phyloP scores from a whole-genome alignment of 2,888 invertebrate species.

The Hoplodrina blanda region DNA sequence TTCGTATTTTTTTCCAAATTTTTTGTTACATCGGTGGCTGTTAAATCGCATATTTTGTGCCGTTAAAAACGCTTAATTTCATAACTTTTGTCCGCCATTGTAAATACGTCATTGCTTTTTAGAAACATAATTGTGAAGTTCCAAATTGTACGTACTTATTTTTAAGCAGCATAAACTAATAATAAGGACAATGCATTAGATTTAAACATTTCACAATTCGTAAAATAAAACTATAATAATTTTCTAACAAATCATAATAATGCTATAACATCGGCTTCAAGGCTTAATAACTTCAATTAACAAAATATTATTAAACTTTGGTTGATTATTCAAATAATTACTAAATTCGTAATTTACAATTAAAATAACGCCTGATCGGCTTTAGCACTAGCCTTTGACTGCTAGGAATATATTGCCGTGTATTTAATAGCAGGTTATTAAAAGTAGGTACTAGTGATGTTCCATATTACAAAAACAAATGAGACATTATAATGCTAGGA shows the following conservation, averaged over 20 bases:
- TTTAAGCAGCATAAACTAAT: conserved; percentile 8
- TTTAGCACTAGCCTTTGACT: conserved; percentile 1
- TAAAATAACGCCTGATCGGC: conserved; percentile 36
- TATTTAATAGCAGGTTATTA: conserved; percentile 26
- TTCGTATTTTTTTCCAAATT: conserved; percentile 76
- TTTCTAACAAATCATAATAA: conserved; percentile 46
- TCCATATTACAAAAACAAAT: background rate
- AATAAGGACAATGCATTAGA: conserved; percentile 13
- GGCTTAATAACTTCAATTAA: conserved; percentile 49
- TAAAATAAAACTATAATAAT: conserved; percentile 3
- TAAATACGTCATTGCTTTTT: conserved; percentile 58
- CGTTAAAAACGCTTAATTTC: conserved; percentile 45
- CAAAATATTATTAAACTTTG: conserved; percentile 32
- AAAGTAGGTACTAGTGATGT: background rate
- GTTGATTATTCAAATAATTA: background rate
- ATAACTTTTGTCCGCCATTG: conserved; percentile 49
- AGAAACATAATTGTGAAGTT: conserved; percentile 14
- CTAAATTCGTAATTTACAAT: background rate
- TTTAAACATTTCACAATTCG: background rate
- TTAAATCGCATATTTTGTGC: conserved; percentile 59
- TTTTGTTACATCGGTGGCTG: conserved; percentile 75
- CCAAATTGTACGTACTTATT: background rate
- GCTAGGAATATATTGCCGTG: conserved; percentile 34
- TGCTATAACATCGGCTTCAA: conserved; percentile 39
- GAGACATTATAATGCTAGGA: too few relatives aligned